Base-by-base conservation (phyloP, 1,140 invertebrate species). In the Vanessa tameamea region DNA sequence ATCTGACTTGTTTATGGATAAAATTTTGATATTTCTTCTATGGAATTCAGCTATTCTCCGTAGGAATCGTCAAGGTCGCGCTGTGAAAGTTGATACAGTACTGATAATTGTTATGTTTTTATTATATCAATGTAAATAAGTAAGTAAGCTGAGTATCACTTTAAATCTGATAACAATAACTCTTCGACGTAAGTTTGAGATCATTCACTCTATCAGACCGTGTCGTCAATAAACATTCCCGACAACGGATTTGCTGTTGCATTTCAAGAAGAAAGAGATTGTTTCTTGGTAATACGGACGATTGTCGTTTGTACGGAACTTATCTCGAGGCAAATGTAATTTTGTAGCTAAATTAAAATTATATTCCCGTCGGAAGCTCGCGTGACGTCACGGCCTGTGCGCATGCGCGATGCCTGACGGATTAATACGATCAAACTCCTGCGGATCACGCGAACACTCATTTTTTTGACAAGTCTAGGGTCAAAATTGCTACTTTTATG, bases 281-380 rank as follows among this genome's bases (percentile, higher is more conserved):
- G 51, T 65, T 31, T 16, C 37, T 23, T 67, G 23, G 55, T 23
- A n/a, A 63, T 77, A 81, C 64, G 70, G 77, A 75, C 65, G 47
- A 77, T 61, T 75, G 63, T 82, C 13, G 79, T 59, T 72, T 76
- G 75, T 20, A 65, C 51, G 16, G 61, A 6, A 50, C 15, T 43
- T 43, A 64, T 72, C 51, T 64, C 51, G 23, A 73, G 59, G 69
- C 69, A 75, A 59, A 66, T 57, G 55, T 77, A 77, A 74, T 67
- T 75, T 82, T 76, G 80, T 75, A 65, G 77, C 51, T 47, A 82
- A 76, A 78, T 81, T 82, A 85, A 87, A 88, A 85, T 86, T 80
- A 86, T 87, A 82, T 87, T 85, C 86, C 83, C 84, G 88, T 79
- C 86, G 85, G 84, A 87, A 89, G 86, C 82, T 90, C 85, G 88